Conservation (phyloP, 2,113 vertebrate species). For the Channa maculata region DNA sequence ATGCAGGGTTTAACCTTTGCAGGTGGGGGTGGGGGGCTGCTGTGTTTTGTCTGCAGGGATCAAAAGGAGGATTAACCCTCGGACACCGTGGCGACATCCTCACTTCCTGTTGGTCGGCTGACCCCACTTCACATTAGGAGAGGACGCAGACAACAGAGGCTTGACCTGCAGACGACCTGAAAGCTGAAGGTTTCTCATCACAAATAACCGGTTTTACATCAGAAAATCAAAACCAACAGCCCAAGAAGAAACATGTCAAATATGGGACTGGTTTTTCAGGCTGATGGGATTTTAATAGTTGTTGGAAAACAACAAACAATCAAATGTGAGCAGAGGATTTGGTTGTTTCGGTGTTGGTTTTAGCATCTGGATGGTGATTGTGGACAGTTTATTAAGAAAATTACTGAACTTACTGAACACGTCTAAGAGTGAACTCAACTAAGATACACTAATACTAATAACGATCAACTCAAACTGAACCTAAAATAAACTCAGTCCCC, state of each 20-base stretch:
- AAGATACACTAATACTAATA: too few species aligned
- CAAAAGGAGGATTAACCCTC: constrained; percentile 47
- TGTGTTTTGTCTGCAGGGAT: constrained; percentile 15
- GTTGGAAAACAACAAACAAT: too few species aligned
- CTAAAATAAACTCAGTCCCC: neutral
- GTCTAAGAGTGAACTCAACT: too few species aligned
- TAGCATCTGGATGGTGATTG: too few species aligned
- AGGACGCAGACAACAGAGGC: constrained; percentile 8
- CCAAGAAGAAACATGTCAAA: too few species aligned
- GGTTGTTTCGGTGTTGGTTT: too few species aligned
- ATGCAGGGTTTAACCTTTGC: neutral
- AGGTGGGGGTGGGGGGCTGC: neutral
- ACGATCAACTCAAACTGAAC: neutral
- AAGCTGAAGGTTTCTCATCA: neutral
- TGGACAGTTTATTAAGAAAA: too few species aligned
- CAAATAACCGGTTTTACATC: neutral
- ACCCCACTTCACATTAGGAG: constrained; percentile 32
- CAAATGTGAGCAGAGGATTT: too few species aligned
- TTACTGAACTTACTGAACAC: too few species aligned
- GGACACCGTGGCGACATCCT: constrained; percentile 25
- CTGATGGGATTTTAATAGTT: too few species aligned
- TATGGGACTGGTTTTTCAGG: too few species aligned
- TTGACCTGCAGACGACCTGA: constrained; percentile 24
- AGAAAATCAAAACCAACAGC: neutral
- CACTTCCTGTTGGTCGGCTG: constrained; percentile 59